These are phyloP conservation scores for Macrosteles quadrilineatus DNA, from an alignment of 1,140 invertebrate genomes.

Conservation along the genomic window DNA sequence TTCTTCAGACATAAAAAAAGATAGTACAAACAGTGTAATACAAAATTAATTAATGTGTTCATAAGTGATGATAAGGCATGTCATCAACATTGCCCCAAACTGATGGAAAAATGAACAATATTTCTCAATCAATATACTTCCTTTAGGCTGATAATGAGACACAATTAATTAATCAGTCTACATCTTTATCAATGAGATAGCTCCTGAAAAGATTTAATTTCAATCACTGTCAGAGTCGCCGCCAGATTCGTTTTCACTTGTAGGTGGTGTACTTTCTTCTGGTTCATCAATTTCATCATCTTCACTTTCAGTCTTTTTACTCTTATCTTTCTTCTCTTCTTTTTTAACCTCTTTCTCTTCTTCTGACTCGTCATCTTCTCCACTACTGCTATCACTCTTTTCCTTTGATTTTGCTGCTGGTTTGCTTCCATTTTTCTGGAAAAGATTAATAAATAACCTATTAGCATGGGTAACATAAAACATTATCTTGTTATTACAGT, in stretches of 20 bases:
- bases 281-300: slow-evolving; percentile 50
- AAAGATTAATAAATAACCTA: slow-evolving; percentile 27
- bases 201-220: too few relatives aligned
- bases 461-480: neutral
- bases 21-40: too few relatives aligned
- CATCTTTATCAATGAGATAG: too few relatives aligned
- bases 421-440: slow-evolving; percentile 38
- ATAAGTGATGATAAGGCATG: too few relatives aligned
- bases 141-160: too few relatives aligned
- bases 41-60: too few relatives aligned
- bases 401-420: slow-evolving; percentile 12
- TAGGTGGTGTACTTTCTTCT: slow-evolving; percentile 45
- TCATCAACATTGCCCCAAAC: too few relatives aligned
- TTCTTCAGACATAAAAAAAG: too few relatives aligned
- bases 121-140: too few relatives aligned
- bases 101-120: too few relatives aligned
- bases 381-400: slow-evolving; percentile 14
- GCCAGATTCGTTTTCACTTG: slow-evolving; percentile 48
- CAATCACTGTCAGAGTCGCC: slow-evolving; percentile 47
- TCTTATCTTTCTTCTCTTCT: slow-evolving; percentile 34
- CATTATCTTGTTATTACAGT: neutral
- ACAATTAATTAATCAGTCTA: too few relatives aligned
- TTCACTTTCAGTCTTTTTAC: slow-evolving; percentile 47
- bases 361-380: slow-evolving; percentile 41
- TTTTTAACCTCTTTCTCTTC: slow-evolving; percentile 33